Evolutionary conservation across 2,888 invertebrate genomes (phyloP).

Genomic region (Calameuta filiformis): DNA sequence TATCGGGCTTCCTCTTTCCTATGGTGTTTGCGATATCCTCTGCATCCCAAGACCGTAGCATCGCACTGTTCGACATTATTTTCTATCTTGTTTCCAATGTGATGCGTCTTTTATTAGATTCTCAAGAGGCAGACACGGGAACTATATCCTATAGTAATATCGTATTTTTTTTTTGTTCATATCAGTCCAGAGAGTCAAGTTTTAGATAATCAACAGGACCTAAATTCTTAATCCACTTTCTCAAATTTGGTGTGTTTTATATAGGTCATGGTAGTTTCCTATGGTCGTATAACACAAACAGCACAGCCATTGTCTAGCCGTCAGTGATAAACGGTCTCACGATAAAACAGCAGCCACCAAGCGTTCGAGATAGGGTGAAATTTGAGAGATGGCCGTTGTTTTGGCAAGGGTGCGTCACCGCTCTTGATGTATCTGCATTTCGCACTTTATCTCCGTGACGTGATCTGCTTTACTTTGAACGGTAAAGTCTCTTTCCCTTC

Average conservation of each 20-base stretch:
- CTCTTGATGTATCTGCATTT: conserved; percentile 16
- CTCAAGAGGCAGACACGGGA: not conserved
- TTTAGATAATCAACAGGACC: not conserved
- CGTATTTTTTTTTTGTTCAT: not conserved
- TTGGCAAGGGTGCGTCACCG: conserved; percentile 23
- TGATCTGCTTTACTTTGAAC: conserved; percentile 14
- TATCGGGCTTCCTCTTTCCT: conserved; percentile 33
- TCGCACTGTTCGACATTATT: conserved; percentile 21
- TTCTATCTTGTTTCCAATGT: conserved; percentile 9
- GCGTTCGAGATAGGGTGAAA: conserved; percentile 28
- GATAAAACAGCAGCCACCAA: conserved; percentile 52
- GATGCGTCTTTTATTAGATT: not conserved
- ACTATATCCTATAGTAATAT: not conserved
- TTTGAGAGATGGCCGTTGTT: conserved; percentile 49
- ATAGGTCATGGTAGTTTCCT: conserved; percentile 44
- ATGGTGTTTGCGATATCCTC: conserved; percentile 2
- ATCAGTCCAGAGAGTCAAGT: not conserved
- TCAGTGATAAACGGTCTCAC: conserved; percentile 56
- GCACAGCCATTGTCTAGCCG: conserved; percentile 52
- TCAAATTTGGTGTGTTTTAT: conserved; percentile 12
- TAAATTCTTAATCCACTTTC: not conserved
- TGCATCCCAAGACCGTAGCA: not conserved
- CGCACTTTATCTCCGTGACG: conserved; percentile 11
- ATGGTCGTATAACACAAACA: conserved; percentile 44
- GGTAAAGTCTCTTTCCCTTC: not conserved